A percentile compares a stretch with the other conserved stretches of the same genome.
Evolutionary conservation across 2,797 vertebrate genomes (phyloP).

Genomic region (Fistularia tabacaria): DNA sequence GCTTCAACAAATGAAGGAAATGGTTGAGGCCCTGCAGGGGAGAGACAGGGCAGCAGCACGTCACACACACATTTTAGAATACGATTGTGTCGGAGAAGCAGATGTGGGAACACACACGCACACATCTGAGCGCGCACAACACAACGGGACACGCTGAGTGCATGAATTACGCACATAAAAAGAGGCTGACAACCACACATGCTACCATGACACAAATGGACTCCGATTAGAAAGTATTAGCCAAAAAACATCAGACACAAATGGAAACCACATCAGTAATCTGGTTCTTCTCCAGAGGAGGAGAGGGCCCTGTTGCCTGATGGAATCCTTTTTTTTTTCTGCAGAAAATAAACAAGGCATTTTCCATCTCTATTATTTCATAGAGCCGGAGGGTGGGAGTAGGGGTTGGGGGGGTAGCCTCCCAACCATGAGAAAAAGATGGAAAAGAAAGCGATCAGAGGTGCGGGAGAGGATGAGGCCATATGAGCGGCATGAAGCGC

Average conservation of each 20-base stretch:
- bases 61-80: constrained; percentile 27
- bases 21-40: constrained; percentile 54
- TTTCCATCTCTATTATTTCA: constrained; percentile 57
- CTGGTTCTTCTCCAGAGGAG: constrained; percentile 51
- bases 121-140: too few relatives aligned
- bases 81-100: constrained; percentile 19
- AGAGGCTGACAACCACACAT: constrained; percentile 33
- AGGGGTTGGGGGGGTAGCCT: constrained; percentile 42
- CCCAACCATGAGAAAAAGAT: constrained; percentile 38
- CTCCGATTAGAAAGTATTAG: constrained; percentile 70
- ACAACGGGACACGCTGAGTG: constrained; percentile 21
- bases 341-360: constrained; percentile 57
- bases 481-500: constrained; percentile 39
- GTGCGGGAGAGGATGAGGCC: constrained; percentile 34
- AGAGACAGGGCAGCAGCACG: constrained; percentile 40
- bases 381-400: constrained; percentile 41
- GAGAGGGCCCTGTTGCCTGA: constrained; percentile 30
- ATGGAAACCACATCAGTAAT: constrained; percentile 63
- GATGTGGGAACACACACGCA: constrained; percentile 16
- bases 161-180: constrained; percentile 35
- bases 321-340: constrained; percentile 27
- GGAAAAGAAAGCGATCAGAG: constrained; percentile 9
- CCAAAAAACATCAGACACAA: constrained; percentile 58
- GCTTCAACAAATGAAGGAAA: constrained; percentile 68
- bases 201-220: constrained; percentile 52